Evolutionary conservation across 92 coral and sea anemone genomes (phyloP).

Genomic region (Galaxea fascicularis): DNA sequence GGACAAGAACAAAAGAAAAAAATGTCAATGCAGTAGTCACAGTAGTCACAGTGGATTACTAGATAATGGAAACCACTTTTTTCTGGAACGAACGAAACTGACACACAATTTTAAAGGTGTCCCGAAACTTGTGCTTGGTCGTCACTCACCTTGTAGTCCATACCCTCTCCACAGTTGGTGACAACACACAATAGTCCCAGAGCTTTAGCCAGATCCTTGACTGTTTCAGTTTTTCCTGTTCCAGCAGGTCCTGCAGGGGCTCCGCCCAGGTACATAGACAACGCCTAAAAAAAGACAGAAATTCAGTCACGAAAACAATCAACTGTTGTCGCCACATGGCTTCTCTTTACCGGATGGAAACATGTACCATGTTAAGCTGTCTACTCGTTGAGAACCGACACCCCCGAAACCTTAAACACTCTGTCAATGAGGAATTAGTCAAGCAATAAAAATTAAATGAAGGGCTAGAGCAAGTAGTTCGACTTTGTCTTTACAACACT

Average conservation of each 20-base stretch:
- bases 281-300: constrained; percentile 65
- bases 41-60: too few species aligned
- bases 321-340: not conserved
- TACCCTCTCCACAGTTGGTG: constrained; percentile 99
- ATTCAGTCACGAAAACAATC: not conserved
- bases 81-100: not conserved
- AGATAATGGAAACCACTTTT: not conserved
- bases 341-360: too few species aligned
- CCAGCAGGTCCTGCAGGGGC: constrained; percentile 99
- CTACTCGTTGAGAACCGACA: too few species aligned
- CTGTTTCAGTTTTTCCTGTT: constrained; percentile 97
- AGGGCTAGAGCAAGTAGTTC: too few species aligned
- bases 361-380: too few species aligned
- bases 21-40: too few species aligned
- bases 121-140: not conserved
- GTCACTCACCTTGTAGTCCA: constrained; percentile 92
- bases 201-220: constrained; percentile 97
- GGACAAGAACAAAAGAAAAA: constrained; percentile 22
- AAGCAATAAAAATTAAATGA: too few species aligned
- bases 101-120: not conserved
- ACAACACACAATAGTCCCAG: constrained; percentile 96
- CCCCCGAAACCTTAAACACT: too few species aligned
- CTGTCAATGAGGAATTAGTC: too few species aligned
- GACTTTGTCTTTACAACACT: too few species aligned
- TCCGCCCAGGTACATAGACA: constrained; percentile 98